Percentiles rank a stretch among this genome's conserved stretches.
phyloP scores from a whole-genome alignment of 2,797 vertebrate species.

The Ptychobarbus kaznakovi region DNA sequence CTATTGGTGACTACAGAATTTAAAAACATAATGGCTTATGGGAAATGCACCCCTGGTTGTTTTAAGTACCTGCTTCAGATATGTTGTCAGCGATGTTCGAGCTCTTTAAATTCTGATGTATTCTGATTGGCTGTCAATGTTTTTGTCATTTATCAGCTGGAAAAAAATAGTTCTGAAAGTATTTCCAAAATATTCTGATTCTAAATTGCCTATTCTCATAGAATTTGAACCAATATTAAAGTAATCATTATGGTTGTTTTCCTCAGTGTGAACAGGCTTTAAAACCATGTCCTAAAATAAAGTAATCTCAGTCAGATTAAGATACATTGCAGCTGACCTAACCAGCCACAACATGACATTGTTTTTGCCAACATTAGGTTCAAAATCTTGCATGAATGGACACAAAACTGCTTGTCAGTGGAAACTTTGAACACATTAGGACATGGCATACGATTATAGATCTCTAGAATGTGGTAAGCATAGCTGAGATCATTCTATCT shows the following conservation, averaged over 20 bases:
- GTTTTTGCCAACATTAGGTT: not conserved
- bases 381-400: not conserved
- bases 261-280: not conserved
- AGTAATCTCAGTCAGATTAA: too few relatives aligned
- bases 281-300: not conserved
- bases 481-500: not conserved
- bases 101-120: too few relatives aligned
- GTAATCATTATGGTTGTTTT: not conserved
- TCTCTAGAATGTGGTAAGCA: not conserved
- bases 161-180: not conserved
- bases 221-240: not conserved
- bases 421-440: not conserved
- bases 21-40: too few relatives aligned
- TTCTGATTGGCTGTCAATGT: not conserved
- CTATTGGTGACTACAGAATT: not conserved
- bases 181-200: not conserved
- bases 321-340: not conserved
- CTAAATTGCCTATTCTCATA: too few relatives aligned
- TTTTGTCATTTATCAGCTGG: too few relatives aligned
- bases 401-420: not conserved
- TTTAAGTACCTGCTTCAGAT: not conserved
- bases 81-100: not conserved
- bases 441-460: not conserved
- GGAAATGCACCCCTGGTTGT: too few relatives aligned
- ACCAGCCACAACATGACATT: not conserved